Base-by-base conservation (phyloP, 2,113 vertebrate species). In the Gila orcuttii region DNA sequence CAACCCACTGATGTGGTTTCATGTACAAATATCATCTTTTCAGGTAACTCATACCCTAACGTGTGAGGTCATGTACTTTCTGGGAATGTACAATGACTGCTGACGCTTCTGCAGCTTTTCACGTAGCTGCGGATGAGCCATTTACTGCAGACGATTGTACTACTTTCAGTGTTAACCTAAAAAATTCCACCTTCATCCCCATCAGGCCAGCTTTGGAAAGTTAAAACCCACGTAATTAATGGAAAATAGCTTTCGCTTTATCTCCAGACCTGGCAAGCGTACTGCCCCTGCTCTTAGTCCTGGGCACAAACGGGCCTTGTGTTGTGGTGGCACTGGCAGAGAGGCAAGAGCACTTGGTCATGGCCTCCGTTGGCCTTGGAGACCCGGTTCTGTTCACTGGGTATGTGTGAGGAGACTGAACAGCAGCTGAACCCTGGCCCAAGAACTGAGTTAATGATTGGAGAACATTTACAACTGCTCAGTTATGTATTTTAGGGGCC, bases 401-500 rank as follows among this genome's bases (percentile, higher is more conserved):
- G 25, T 74, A 60, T 69, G 73, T 74, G 73, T 76, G 62, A 85
- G 85, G 33, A 47, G 59, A 89, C 52, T 47, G 19, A 68, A 47
- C 45, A 42, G n/a, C 60, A 77, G 66, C 75, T 89, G 86, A 92
- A 92, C 88, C 90, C 81, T 87, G 33, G 85, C 57, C 80, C 69
- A 85, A 90, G 89, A 90, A 90, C 42, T 60, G 45, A 28, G 94
- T 94, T 94, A 95, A 95, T 95, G 90, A 95, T 94, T 94, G 87
- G 79, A 92, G 87, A 88, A 91, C 87, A 88, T 90, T 93, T 89
- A 93, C 85, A 89, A 91, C 90, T 68, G 82, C 80, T 87, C 77
- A 39, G 80, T 90, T 90, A 89, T 89, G 91, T 91, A 92, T 90
- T 86, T 85, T 89, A 88, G 77, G 73, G 78, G 39, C 87, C 60